Base-by-base conservation (phyloP, 2,797 vertebrate genomes). In the Kryptolebias ocellatus region DNA sequence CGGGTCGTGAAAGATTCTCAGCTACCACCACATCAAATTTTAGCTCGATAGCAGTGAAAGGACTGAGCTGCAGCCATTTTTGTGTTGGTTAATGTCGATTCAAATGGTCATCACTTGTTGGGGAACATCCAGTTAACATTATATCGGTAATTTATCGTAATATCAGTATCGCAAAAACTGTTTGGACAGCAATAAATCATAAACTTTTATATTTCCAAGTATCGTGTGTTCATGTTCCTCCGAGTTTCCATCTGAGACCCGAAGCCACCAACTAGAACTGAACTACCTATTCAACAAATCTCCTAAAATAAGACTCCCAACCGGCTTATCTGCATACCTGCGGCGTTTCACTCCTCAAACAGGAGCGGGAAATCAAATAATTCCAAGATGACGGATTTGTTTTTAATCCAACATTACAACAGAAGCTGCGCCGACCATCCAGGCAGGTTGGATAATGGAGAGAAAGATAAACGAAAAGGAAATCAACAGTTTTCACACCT, bases 381-480 rank as follows among this genome's bases (percentile, higher is more conserved):
- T 64, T 66, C 20, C 16, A 20, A 34, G 54, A 82, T 76, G 69
- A 67, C 51, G 1, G 51, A 20, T 53, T 71, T 80, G 70, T 81
- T 87, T 79, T 54, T 67, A 63, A 67, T 70, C 72, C 75, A 86
- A 89, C 87, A 82, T 79, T 74, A 76, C 53, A 64, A 71, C 67
- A 74, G 76, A 72, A 66, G 83, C 56, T 4, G 71, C 72, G 74
- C 61, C 66, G 80, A 68, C 60, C 72, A 61, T 77, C 60, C 49
- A 28, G 27, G 8, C 46, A 73, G 80, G 87, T 88, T 85, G 78
- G 75, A 87, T 83, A 86, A 86, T 64, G 50, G 67, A 74, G 73
- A 72, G 68, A 80, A 73, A 68, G 68, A 83, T 83, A 79, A 81
- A 77, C 74, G 34, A 50, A 57, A 70, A 55, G 65, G 60, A 83